phyloP scores from a whole-genome alignment of 2,113 vertebrate species.

The Paralichthys olivaceus region DNA sequence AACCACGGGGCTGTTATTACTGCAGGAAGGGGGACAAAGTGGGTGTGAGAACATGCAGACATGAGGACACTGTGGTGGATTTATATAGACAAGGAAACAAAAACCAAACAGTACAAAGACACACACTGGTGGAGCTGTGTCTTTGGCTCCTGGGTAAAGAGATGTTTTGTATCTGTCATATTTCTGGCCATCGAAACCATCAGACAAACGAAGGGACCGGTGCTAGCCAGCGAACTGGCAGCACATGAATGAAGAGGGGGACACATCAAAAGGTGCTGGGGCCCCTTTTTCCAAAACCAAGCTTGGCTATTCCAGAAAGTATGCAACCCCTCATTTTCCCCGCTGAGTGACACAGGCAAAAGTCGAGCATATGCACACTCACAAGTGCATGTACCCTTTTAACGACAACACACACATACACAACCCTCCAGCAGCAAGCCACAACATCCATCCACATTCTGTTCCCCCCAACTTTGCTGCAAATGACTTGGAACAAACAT shows the following conservation, averaged over 20 bases:
- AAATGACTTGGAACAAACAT: slow-evolving; percentile 50
- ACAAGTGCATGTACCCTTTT: background rate
- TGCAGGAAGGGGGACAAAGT: slow-evolving; percentile 2
- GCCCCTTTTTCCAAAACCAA: slow-evolving; percentile 50
- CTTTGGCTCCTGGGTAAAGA: slow-evolving; percentile 27
- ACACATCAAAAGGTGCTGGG: slow-evolving; percentile 66
- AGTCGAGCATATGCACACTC: background rate
- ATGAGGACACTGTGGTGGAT: background rate
- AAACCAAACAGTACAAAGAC: slow-evolving; percentile 17
- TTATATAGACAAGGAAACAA: slow-evolving; percentile 19
- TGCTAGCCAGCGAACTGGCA: slow-evolving; percentile 60
- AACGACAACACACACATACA: background rate
- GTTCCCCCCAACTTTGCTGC: slow-evolving; percentile 36
- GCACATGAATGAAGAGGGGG: slow-evolving; percentile 62
- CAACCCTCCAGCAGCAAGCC: slow-evolving; percentile 46
- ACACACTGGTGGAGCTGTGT: slow-evolving; percentile 4
- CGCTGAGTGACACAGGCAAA: slow-evolving; percentile 40
- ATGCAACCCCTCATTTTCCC: slow-evolving; percentile 60
- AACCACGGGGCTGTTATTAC: slow-evolving; percentile 3
- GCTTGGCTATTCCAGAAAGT: slow-evolving; percentile 50
- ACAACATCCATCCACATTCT: slow-evolving; percentile 57
- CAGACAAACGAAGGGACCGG: slow-evolving; percentile 29
- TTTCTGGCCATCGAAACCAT: slow-evolving; percentile 54
- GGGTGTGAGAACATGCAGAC: slow-evolving; percentile 23
- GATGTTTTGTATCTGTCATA: slow-evolving; percentile 42